Evolutionary conservation across 2,888 invertebrate species (phyloP), one percentile per base, ranked within the genome.

Genomic region (Tryphoninae sp.): DNA sequence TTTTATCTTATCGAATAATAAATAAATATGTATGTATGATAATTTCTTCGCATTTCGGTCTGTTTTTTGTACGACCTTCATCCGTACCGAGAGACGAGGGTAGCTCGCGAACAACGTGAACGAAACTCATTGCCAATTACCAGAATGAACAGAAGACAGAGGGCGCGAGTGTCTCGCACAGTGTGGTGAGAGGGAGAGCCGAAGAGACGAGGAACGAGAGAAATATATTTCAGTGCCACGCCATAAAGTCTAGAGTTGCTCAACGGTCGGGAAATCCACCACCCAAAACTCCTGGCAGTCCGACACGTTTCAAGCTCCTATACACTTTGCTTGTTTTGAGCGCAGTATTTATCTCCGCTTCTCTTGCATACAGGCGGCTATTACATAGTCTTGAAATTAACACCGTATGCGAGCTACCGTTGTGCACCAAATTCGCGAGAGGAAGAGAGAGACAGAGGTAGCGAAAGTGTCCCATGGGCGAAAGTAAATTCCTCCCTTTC

Each of bases 41-140:
- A 64, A 26, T 26, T 64, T 53, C 3, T 61, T 53, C 11, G 64
- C 23, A 4, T 11, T 61, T 61, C n/a, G 8, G 19, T 9, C 7
- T 1, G 13, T 58, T 9, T 23, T n/a, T 11, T 49, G 33, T 61
- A 6, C 11, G 9, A 6, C 26, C 23, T 62, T 11, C n/a, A 71
- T 51, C 33, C 42, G 6, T 65, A 16, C 45, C 11, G 64, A n/a
- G 42, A 45, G 55, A 53, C 53, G 45, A 26, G 62, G 45, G 53
- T 11, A 40, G 40, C 6, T 49, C 51, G 65, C 55, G 64, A 23
- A n/a, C 16, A 72, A 51, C 59, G 71, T 78, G 65, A 72, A 78
- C 72, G 49, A 67, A 78, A 78, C 72, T 78, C 72, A 78, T 78
- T 65, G 78, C 59, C 72, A 78, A 78, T 78, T 78, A 78, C 65